Percentiles rank a stretch among this genome's conserved stretches.
Conservation (phyloP, 1,140 invertebrate genomes). For the Adoxophyes honmai region DNA sequence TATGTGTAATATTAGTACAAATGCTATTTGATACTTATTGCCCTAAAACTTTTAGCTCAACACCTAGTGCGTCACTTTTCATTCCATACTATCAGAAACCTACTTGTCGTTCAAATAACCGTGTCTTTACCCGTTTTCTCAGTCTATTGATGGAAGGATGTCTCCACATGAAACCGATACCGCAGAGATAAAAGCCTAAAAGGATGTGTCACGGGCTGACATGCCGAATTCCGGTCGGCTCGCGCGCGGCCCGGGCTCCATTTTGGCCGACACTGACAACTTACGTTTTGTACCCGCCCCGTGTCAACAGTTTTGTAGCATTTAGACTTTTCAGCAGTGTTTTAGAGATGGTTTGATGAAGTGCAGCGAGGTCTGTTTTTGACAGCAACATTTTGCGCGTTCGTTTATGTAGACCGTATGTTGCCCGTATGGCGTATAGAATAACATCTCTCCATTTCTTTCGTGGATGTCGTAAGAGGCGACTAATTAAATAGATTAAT, state of each 20-base stretch:
- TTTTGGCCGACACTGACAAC: not conserved
- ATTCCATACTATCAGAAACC: too few species aligned
- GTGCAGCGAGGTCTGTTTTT: not conserved
- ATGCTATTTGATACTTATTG: too few species aligned
- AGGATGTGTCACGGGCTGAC: slow-evolving; percentile 8
- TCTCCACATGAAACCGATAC: slow-evolving; percentile 4
- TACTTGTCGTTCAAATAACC: too few species aligned
- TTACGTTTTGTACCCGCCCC: not conserved
- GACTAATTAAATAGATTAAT: too few species aligned
- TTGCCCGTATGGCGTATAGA: too few species aligned
- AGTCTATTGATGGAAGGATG: not conserved
- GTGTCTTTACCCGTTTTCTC: not conserved
- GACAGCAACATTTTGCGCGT: too few species aligned
- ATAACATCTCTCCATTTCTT: too few species aligned
- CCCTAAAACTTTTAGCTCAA: too few species aligned
- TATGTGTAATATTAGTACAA: too few species aligned
- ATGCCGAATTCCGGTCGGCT: slow-evolving; percentile 1
- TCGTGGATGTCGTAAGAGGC: too few species aligned
- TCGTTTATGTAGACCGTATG: too few species aligned
- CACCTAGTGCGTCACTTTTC: too few species aligned
- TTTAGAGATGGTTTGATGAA: not conserved
- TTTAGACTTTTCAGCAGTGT: not conserved
- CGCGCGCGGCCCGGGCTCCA: not conserved
- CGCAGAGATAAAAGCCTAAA: slow-evolving; percentile 2
- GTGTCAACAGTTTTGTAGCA: not conserved